phyloP scores from a whole-genome alignment of 1,140 invertebrate genomes.

The Sycophila sp. region DNA sequence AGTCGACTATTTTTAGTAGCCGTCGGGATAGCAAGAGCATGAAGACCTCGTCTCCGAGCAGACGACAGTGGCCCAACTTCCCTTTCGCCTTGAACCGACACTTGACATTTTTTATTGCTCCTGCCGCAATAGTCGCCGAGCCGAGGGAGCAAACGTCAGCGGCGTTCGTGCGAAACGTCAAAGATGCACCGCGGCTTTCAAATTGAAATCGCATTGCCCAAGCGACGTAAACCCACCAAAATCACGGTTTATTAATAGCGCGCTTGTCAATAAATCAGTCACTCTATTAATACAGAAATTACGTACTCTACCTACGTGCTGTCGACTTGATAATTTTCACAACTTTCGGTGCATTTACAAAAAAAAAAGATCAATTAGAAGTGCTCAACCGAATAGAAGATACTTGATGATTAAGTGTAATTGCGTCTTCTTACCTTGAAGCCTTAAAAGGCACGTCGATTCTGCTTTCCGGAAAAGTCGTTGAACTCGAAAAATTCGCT shows the following conservation, averaged over 20 bases:
- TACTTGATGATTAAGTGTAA: not conserved
- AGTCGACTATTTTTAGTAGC: conserved; percentile 5
- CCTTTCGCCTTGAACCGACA: conserved; percentile 16
- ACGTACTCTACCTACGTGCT: not conserved
- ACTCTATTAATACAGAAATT: conserved; percentile 28
- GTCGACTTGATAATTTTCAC: too few species aligned
- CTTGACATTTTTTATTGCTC: conserved; percentile 1
- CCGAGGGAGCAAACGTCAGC: not conserved
- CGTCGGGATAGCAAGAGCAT: not conserved
- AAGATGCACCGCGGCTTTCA: not conserved
- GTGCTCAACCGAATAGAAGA: not conserved
- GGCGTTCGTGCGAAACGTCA: conserved; percentile 1
- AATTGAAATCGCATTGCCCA: not conserved
- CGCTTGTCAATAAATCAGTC: conserved; percentile 29
- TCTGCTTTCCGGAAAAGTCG: too few species aligned
- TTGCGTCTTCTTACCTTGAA: not conserved
- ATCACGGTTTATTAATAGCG: conserved; percentile 29
- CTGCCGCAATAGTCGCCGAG: not conserved
- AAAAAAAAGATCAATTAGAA: too few species aligned
- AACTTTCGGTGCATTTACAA: too few species aligned
- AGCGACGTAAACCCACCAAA: too few species aligned
- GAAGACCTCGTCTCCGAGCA: not conserved
- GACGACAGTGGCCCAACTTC: conserved; percentile 13
- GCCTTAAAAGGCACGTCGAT: not conserved
- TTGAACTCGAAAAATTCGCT: too few species aligned